A percentile compares a stretch with the other conserved stretches of the same genome.
phyloP scores from a whole-genome alignment of 2,888 invertebrate genomes.

The Bruchidius siliquastri region DNA sequence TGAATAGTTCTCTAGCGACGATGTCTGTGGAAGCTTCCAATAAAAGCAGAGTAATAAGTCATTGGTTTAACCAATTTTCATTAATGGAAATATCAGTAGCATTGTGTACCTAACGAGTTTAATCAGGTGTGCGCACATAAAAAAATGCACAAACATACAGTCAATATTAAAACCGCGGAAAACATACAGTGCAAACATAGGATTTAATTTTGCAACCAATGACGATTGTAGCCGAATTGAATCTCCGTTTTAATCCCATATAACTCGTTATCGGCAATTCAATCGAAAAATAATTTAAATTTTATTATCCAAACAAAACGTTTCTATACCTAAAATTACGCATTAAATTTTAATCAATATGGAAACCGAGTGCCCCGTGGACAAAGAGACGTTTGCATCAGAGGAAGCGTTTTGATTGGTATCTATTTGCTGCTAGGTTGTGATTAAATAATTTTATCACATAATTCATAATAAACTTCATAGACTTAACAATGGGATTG shows the following conservation, averaged over 20 bases:
- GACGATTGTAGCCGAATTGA: not conserved
- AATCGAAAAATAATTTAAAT: constrained; percentile 31
- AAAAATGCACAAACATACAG: not conserved
- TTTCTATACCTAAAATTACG: constrained; percentile 21
- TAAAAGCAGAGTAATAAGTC: not conserved
- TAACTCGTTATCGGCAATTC: constrained; percentile 21
- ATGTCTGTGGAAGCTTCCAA: too few species aligned
- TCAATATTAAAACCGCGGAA: not conserved
- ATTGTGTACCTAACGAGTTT: not conserved
- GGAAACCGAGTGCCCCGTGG: not conserved
- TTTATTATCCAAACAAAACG: constrained; percentile 21
- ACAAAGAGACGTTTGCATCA: not conserved
- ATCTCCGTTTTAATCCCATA: not conserved
- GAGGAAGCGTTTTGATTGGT: not conserved
- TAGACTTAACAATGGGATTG: too few species aligned
- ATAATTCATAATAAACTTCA: too few species aligned
- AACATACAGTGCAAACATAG: not conserved
- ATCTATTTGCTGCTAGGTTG: too few species aligned
- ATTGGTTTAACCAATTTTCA: not conserved
- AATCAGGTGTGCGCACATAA: not conserved
- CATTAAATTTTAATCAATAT: constrained; percentile 29
- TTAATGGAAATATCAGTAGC: not conserved
- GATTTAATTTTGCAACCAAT: not conserved
- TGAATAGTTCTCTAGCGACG: too few species aligned
- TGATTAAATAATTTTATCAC: too few species aligned